A percentile compares a stretch with the other conserved stretches of the same genome.
These are phyloP conservation scores for Pristis pectinata DNA, from an alignment of 2,797 vertebrate genomes.

Conservation along the genomic window DNA sequence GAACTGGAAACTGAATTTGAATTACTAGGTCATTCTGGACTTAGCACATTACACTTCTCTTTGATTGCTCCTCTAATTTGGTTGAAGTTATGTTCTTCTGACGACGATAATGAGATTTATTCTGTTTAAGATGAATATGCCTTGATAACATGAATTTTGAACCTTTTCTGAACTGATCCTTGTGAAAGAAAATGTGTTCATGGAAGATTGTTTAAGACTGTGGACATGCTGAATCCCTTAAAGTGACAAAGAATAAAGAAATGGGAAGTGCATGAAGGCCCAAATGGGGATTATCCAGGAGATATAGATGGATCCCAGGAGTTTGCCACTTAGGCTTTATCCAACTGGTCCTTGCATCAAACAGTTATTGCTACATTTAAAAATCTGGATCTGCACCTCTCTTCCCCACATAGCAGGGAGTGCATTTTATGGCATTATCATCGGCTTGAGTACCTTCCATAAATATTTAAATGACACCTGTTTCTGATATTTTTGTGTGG, in stretches of 20 bases:
- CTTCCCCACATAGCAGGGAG: too few species aligned
- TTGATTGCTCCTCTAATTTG: not conserved
- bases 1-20: not conserved
- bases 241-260: not conserved
- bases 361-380: not conserved
- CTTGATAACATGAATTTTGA: not conserved
- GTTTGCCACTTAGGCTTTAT: not conserved
- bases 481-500: not conserved
- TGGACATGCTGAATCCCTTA: not conserved
- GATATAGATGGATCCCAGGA: not conserved
- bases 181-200: not conserved
- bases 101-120: not conserved
- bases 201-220: not conserved
- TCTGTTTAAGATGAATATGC: not conserved
- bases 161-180: not conserved
- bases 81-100: not conserved
- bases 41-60: not conserved
- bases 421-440: not conserved
- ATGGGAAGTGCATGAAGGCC: not conserved
- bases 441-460: not conserved
- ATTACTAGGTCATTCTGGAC: not conserved
- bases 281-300: not conserved
- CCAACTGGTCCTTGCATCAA: too few species aligned
- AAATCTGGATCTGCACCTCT: not conserved
- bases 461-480: not conserved